Evolutionary conservation across 1,140 invertebrate species (phyloP), one percentile per base, ranked within the genome.

Genomic region (Zaprionus gabonicus): DNA sequence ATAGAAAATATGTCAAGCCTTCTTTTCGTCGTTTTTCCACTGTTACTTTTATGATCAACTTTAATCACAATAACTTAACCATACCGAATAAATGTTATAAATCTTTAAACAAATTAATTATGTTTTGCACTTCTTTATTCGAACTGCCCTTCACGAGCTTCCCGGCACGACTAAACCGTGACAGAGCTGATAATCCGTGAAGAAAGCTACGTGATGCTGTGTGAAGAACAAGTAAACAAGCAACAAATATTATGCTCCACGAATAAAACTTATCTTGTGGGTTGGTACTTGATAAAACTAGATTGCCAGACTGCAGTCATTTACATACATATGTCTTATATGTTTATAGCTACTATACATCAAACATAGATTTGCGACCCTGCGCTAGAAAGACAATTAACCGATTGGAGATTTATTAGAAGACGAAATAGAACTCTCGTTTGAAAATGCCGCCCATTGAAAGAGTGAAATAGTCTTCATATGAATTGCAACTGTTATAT

Each of bases 381-480:
- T 88, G 81, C 57, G 65, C 86, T 74, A 46, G 79, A 86, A 77
- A 66, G 51, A 79, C 36, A 90, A 85, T 91, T 75, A 78, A 77
- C 27, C 65, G 71, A 15, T 41, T 49, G 62, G 69, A 72, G 70
- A 73, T 79, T 73, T 25, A 75, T 58, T 57, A 58, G 36, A 69
- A 59, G 7, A 7, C 25, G 46, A 46, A 31, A 71, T 27, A 15
- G 15, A 51, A 31, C 57, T 67, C 55, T 13, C 20, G 36, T 67
- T 67, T 58, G 2, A 58, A 34, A 25, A 44, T 58, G 27, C 65
- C 65, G 65, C 38, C 28, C 65, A 49, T 57, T 46, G 25, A 67
- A 23, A 17, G 15, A 46, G 0, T 12, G 25, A 25, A 0, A 25
- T 5, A 12, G 13, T 25, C 1, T 12, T 49, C 20, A 23, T 49